These are phyloP conservation scores for Drosophila saltans DNA, from an alignment of 1,140 invertebrate genomes.

Conservation along the genomic window DNA sequence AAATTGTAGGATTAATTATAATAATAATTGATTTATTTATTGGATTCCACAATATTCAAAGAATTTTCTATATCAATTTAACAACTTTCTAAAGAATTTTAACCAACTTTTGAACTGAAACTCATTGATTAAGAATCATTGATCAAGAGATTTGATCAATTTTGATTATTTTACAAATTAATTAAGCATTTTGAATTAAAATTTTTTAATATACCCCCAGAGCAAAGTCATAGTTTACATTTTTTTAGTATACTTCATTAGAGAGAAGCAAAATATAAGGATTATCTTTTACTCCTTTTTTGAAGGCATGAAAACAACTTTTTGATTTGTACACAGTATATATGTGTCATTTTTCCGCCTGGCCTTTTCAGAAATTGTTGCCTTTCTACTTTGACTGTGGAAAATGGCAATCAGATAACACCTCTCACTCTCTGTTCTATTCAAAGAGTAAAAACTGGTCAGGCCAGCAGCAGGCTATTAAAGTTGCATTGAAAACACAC, in stretches of 20 bases:
- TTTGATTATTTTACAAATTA: background rate
- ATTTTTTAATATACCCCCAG: background rate
- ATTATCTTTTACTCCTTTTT: slow-evolving; percentile 47
- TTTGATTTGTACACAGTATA: background rate
- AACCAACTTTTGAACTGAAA: no score
- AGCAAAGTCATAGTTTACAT: background rate
- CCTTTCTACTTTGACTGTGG: slow-evolving; percentile 60
- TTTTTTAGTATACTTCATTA: background rate
- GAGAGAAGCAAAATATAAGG: slow-evolving; percentile 23
- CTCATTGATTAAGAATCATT: no score
- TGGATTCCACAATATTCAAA: no score
- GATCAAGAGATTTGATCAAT: no score
- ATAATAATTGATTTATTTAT: no score
- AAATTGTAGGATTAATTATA: no score
- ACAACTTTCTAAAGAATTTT: no score
- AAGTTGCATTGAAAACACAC: slow-evolving; percentile 61
- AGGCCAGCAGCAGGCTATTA: slow-evolving; percentile 12
- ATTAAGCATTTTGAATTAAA: background rate
- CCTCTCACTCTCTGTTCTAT: slow-evolving; percentile 51
- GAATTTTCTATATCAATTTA: no score
- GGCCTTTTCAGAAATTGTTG: slow-evolving; percentile 34
- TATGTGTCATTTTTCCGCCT: slow-evolving; percentile 31
- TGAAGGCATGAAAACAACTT: slow-evolving; percentile 20
- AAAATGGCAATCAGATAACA: slow-evolving; percentile 82
- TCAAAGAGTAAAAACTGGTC: slow-evolving; percentile 34